These are phyloP conservation scores for Prolemur simus DNA, from an alignment of 2,113 vertebrate species.

Conservation along the genomic window DNA sequence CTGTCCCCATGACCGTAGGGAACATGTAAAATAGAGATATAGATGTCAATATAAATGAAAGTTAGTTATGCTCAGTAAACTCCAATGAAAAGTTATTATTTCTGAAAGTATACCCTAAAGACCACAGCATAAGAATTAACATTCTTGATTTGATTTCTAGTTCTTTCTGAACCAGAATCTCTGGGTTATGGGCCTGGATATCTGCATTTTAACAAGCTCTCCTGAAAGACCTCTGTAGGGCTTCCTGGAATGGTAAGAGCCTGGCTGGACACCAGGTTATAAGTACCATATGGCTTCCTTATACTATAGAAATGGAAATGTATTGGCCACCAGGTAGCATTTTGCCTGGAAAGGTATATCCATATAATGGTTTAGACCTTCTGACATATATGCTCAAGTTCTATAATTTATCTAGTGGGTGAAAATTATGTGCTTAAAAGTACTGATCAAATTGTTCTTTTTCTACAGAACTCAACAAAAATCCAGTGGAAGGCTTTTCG, in stretches of 20 bases:
- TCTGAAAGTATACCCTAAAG: not conserved
- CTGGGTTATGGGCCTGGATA: not conserved
- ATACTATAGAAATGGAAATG: not conserved
- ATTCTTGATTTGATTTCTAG: not conserved
- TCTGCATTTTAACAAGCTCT: not conserved
- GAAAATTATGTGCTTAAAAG: slow-evolving; percentile 23
- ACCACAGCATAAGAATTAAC: not conserved
- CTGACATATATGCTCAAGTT: not conserved
- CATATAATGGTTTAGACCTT: not conserved
- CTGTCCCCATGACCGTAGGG: not conserved
- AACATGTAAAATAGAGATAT: not conserved
- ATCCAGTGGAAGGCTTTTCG: slow-evolving; percentile 99
- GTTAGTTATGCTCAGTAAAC: not conserved
- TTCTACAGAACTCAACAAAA: slow-evolving; percentile 97
- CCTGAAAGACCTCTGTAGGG: not conserved
- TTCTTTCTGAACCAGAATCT: not conserved
- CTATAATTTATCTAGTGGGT: not conserved
- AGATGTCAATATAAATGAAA: not conserved
- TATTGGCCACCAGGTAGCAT: not conserved
- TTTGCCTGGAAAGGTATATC: not conserved
- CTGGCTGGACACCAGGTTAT: not conserved
- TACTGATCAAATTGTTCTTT: slow-evolving; percentile 73
- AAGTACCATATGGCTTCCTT: not conserved
- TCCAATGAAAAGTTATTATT: not conserved
- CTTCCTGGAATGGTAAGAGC: not conserved